A percentile compares a stretch with the other conserved stretches of the same genome.
Evolutionary conservation across 2,888 invertebrate species (phyloP).

Genomic region (Biston betularia): DNA sequence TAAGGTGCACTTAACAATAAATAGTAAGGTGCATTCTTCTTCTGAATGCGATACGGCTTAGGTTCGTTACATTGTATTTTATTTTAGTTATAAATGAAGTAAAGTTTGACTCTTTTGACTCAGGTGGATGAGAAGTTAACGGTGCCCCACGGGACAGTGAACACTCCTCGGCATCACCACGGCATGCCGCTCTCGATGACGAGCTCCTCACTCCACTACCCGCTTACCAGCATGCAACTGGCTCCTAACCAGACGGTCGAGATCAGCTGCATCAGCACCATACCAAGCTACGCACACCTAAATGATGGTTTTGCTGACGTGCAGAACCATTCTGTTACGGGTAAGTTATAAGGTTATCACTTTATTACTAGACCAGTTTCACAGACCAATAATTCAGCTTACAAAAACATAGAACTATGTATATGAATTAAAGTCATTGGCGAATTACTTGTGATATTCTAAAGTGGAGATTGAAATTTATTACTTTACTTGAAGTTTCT

Average conservation of each 20-base stretch:
- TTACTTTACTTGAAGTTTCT: too few relatives aligned
- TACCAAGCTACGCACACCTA: constrained; percentile 90
- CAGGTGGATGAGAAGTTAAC: constrained; percentile 80
- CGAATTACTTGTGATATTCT: too few relatives aligned
- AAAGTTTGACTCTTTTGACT: not conserved
- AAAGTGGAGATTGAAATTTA: too few relatives aligned
- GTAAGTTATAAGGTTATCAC: constrained; percentile 78
- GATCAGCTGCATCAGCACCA: constrained; percentile 92
- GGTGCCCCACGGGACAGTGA: constrained; percentile 73
- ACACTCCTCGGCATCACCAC: constrained; percentile 73
- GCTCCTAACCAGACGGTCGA: constrained; percentile 89
- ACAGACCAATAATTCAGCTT: too few relatives aligned
- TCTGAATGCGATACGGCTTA: too few relatives aligned
- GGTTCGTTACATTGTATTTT: too few relatives aligned
- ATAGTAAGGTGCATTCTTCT: too few relatives aligned
- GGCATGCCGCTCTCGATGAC: constrained; percentile 74
- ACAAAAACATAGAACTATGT: too few relatives aligned
- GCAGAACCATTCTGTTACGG: constrained; percentile 89
- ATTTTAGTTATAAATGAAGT: not conserved
- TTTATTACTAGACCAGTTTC: too few relatives aligned
- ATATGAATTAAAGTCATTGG: too few relatives aligned
- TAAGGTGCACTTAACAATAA: too few relatives aligned
- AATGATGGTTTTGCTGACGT: constrained; percentile 91
- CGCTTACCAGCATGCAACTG: constrained; percentile 89
- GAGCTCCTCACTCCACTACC: constrained; percentile 87